Conservation (phyloP, 2,113 vertebrate genomes). For the Isurus oxyrinchus region DNA sequence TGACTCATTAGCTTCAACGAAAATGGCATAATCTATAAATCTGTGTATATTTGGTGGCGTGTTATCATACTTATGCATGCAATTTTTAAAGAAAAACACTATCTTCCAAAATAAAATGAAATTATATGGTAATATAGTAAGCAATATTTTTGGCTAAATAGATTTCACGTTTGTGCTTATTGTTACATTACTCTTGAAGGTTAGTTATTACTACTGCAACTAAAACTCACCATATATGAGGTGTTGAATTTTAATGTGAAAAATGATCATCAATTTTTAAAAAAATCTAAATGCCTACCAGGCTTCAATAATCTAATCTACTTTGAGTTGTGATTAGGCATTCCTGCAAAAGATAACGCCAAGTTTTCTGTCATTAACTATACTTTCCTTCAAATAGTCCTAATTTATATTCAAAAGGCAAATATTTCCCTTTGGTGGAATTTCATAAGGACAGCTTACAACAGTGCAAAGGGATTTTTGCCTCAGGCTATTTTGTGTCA, state of each 20-base stretch:
- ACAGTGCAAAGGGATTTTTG: neutral
- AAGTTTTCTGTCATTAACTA: neutral
- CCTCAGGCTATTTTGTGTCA: neutral
- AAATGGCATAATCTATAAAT: slow-evolving; percentile 53
- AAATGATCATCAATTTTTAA: neutral
- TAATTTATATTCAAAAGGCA: slow-evolving; percentile 21
- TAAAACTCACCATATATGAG: neutral
- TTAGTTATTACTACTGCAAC: neutral
- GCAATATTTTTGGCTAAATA: neutral
- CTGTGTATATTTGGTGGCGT: slow-evolving; percentile 49
- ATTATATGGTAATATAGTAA: neutral
- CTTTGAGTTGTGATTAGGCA: neutral
- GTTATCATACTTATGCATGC: neutral
- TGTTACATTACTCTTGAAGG: neutral
- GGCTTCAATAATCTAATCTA: slow-evolving; percentile 15
- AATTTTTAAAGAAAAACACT: neutral
- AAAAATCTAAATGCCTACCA: neutral
- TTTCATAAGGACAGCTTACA: slow-evolving; percentile 1
- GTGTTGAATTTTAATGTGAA: neutral
- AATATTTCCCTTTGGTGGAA: slow-evolving; percentile 27
- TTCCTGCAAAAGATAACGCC: neutral
- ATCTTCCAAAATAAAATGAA: neutral
- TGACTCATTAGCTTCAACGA: slow-evolving; percentile 69
- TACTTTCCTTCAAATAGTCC: neutral
- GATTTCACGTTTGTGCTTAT: neutral